Base-by-base conservation (phyloP, 2,797 vertebrate genomes). In the Menidia menidia region DNA sequence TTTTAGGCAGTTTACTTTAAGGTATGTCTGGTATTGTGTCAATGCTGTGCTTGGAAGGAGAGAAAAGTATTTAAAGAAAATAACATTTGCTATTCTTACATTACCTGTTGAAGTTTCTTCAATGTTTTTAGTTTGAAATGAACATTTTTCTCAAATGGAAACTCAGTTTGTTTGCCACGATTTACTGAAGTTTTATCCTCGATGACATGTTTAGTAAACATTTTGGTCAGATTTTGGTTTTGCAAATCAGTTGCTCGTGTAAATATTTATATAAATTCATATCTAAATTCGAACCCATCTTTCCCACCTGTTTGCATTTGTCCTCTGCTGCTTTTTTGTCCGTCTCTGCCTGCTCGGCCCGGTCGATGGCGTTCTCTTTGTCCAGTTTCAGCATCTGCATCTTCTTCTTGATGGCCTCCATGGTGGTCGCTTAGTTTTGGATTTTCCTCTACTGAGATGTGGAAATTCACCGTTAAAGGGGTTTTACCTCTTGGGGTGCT, bases 391-490 rank as follows among this genome's bases (percentile, higher is more conserved):
- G 89, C 97, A 97, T 97, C 92, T 98, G 96, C 97, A 98, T 98
- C 94, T 98, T 98, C 88, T 98, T 98, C 94, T 97, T 98, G 93
- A 98, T 98, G 84, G 97, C 97, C 88, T 98, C 97, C 97, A 99
- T 99, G 89, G 78, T 91, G 85, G 67, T 71, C 42, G 69, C 6
- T 75, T 39, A 41, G 44, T 60, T 45, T 25, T 60, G 25, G 25
- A 25, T 32, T 64, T 51, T 45, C 12, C 39, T 53, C 74, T 19
- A 73, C 14, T 4, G 35, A 59, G 65, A 83, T 88, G 56, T 70
- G 30, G n/a, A 69, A 78, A 31, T 1, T 50, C 55, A 65, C 64
- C 61, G 42, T 72, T 8, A 67, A 59, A 77, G 41, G 32, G 41
- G 32, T 44, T 9, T 61, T 55, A 30, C 55, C 59, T 73, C 35